Conservation (phyloP, 2,888 invertebrate genomes). For the Dascillus cervinus region DNA sequence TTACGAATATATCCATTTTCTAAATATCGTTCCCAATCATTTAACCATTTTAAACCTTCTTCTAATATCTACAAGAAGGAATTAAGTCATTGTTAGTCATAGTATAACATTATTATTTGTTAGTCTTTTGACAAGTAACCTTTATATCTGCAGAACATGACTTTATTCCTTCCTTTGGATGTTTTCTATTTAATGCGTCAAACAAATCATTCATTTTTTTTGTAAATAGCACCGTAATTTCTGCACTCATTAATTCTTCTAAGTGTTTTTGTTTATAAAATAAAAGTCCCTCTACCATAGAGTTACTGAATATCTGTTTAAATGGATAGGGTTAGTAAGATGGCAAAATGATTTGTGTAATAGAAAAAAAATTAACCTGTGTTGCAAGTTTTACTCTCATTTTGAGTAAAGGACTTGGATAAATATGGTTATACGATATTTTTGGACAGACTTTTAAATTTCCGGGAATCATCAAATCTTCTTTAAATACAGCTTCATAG, state of each 20-base stretch:
- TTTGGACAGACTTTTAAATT: conserved; percentile 3
- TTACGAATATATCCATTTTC: no score
- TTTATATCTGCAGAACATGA: no score
- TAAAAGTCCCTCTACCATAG: conserved; percentile 2
- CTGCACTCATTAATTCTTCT: not conserved
- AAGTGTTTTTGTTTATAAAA: conserved; percentile 3
- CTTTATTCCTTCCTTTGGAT: no score
- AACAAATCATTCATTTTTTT: conserved; percentile 2
- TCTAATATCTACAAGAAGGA: conserved; percentile 2
- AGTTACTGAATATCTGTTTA: conserved; percentile 6
- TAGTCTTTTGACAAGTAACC: no score
- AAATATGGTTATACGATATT: conserved; percentile 1
- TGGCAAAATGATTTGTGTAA: no score
- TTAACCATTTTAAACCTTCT: conserved; percentile 1
- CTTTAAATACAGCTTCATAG: conserved; percentile 3
- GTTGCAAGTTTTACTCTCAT: conserved; percentile 6
- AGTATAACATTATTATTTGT: no score
- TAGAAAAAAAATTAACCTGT: no score
- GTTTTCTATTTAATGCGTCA: no score
- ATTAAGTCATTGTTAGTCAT: not conserved
- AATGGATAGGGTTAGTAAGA: no score
- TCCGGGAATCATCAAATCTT: conserved; percentile 3
- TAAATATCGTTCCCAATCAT: no score
- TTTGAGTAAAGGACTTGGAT: conserved; percentile 4
- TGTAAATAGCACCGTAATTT: no score